These are phyloP conservation scores for Drosophila quadrilineata DNA, from an alignment of 1,140 invertebrate species.

Conservation along the genomic window DNA sequence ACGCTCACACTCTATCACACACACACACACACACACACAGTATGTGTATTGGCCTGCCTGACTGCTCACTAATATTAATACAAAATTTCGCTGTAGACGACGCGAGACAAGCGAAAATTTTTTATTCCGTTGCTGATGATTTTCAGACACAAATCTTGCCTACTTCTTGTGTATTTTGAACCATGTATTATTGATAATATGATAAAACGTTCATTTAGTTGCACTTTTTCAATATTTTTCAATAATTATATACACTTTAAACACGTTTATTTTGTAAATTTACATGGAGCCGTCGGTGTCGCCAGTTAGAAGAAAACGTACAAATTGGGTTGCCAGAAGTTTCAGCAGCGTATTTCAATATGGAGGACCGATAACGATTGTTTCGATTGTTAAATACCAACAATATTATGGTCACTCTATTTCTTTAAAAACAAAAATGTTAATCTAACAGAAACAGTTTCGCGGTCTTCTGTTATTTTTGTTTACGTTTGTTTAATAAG, in stretches of 20 bases:
- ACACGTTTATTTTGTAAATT: constrained; percentile 52
- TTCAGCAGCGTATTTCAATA: constrained; percentile 47
- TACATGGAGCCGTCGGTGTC: constrained; percentile 46
- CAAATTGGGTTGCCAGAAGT: constrained; percentile 34
- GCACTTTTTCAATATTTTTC: constrained; percentile 65
- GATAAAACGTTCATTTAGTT: constrained; percentile 56
- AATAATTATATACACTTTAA: constrained; percentile 49
- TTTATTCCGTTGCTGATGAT: constrained; percentile 17
- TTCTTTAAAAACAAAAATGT: no score
- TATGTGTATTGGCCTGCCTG: constrained; percentile 15
- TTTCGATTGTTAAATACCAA: constrained; percentile 20
- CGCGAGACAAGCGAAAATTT: constrained; percentile 41
- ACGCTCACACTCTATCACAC: constrained; percentile 32
- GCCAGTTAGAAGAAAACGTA: constrained; percentile 38
- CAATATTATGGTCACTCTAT: constrained; percentile 3
- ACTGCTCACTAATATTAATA: constrained; percentile 40
- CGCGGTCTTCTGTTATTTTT: no score
- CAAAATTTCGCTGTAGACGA: constrained; percentile 41
- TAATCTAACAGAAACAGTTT: no score
- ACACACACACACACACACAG: constrained; percentile 31
- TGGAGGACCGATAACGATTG: constrained; percentile 30
- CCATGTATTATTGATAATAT: constrained; percentile 43
- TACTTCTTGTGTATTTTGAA: constrained; percentile 38
- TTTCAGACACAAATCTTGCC: constrained; percentile 47
- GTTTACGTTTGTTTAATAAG: no score